Conservation (phyloP, 2,113 vertebrate genomes). For the Merops nubicus region DNA sequence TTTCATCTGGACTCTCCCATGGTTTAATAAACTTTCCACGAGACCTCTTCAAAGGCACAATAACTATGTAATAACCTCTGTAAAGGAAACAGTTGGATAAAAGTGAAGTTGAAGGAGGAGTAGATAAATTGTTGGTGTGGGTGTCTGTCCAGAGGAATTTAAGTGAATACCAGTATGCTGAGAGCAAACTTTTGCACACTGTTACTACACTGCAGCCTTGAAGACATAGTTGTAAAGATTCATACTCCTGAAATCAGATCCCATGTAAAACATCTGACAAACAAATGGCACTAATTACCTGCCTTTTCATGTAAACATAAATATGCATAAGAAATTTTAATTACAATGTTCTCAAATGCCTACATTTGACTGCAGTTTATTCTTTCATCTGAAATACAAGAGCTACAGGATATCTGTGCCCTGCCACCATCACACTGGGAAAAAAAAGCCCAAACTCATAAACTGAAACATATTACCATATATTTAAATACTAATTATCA, state of each 20-base stretch:
- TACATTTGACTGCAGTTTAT: constrained; percentile 13
- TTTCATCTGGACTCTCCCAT: constrained; percentile 96
- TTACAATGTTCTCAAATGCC: constrained; percentile 15
- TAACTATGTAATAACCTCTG: constrained; percentile 97
- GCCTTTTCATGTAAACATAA: constrained; percentile 36
- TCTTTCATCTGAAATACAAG: neutral
- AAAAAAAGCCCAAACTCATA: neutral
- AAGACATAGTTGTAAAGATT: neutral
- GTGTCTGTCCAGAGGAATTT: neutral
- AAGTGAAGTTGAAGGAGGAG: neutral
- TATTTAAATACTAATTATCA: constrained; percentile 25
- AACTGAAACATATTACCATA: neutral
- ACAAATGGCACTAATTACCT: constrained; percentile 35
- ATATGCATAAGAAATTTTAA: constrained; percentile 53
- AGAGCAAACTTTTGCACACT: neutral
- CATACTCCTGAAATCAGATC: neutral
- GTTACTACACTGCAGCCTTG: neutral
- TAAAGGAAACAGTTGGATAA: constrained; percentile 36
- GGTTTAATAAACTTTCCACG: constrained; percentile 95
- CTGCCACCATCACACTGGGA: neutral
- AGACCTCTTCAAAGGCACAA: constrained; percentile 97
- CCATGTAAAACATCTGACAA: neutral
- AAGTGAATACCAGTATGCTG: neutral
- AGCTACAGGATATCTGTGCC: neutral
- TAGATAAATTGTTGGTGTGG: neutral